A percentile compares a stretch with the other conserved stretches of the same genome.
Evolutionary conservation across 2,797 vertebrate genomes (phyloP).

Genomic region (Periophthalmus magnuspinnatus): DNA sequence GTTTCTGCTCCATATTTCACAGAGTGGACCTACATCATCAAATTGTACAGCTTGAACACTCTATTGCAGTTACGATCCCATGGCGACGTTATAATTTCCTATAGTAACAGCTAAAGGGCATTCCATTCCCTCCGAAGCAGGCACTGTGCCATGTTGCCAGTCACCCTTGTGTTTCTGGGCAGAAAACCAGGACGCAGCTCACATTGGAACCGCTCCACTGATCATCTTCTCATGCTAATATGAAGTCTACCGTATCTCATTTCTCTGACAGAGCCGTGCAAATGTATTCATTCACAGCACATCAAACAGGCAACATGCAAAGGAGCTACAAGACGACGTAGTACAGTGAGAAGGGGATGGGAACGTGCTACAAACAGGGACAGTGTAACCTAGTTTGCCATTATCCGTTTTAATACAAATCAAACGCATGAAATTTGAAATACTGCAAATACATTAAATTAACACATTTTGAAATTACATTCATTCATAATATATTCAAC

Average conservation of each 20-base stretch:
- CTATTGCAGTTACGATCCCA: constrained; percentile 4
- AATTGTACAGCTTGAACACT: not conserved
- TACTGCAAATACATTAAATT: not conserved
- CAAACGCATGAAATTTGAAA: not conserved
- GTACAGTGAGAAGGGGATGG: constrained; percentile 1
- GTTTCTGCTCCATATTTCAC: not conserved
- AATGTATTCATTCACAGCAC: constrained; percentile 39
- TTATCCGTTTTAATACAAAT: not conserved
- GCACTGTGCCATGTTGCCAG: constrained; percentile 36
- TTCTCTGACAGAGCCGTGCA: constrained; percentile 32
- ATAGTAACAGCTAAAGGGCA: constrained; percentile 30
- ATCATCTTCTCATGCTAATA: constrained; percentile 58
- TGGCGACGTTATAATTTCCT: constrained; percentile 25
- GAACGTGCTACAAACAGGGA: not conserved
- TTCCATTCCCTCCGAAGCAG: constrained; percentile 18
- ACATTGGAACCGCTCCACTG: constrained; percentile 36
- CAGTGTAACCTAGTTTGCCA: not conserved
- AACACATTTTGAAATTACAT: not conserved
- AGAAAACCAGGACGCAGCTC: constrained; percentile 47
- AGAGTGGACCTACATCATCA: not conserved
- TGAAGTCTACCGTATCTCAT: constrained; percentile 40
- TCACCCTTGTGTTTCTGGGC: constrained; percentile 53
- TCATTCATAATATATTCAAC: not conserved
- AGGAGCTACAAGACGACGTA: constrained; percentile 12
- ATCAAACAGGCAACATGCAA: constrained; percentile 28